Evolutionary conservation across 1,140 invertebrate species (phyloP).

Genomic region (Rhagoletis zephyria): DNA sequence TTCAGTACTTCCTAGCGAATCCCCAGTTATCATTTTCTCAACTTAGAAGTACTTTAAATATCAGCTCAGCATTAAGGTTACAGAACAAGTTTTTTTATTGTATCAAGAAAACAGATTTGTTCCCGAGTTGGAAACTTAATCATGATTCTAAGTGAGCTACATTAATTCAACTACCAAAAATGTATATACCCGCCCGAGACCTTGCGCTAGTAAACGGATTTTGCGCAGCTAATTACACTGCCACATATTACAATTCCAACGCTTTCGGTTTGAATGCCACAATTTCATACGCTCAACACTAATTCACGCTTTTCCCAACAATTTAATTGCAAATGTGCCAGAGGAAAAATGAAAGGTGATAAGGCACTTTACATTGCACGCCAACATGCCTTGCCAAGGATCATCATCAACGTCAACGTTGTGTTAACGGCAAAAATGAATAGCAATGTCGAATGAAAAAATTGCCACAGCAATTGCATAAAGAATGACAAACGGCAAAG

Average conservation of each 20-base stretch:
- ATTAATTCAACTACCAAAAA: no score
- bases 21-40: no score
- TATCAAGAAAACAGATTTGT: no score
- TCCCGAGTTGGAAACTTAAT: no score
- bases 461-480: constrained; percentile 37
- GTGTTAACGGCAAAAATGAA: neutral
- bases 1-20: no score
- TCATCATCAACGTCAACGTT: constrained; percentile 31
- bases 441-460: constrained; percentile 6
- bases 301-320: constrained; percentile 46
- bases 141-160: no score
- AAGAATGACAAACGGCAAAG: constrained; percentile 11
- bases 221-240: no score
- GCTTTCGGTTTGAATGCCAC: neutral
- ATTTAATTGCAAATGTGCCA: constrained; percentile 53
- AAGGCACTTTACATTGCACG: neutral
- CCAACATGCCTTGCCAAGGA: constrained; percentile 35
- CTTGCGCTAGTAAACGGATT: no score
- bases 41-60: no score
- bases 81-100: no score
- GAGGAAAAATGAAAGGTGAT: neutral
- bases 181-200: no score
- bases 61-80: no score
- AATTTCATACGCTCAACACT: neutral
- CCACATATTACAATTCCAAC: neutral